Conservation (phyloP, 2,113 vertebrate species). For the Platycercus adscitus region DNA sequence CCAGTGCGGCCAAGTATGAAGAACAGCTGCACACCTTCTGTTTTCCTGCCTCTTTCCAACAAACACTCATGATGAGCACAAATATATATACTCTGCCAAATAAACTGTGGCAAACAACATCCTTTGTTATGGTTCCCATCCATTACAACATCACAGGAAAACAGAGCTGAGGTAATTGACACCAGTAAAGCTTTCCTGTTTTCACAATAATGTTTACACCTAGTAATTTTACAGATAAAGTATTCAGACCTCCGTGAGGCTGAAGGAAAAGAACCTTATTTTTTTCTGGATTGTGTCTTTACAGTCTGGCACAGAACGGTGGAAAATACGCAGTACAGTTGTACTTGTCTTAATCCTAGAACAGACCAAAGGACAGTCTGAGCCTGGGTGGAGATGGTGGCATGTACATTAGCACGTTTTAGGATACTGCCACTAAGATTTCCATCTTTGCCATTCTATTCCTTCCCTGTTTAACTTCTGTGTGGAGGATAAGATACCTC, state of each 20-base stretch:
- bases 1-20: neutral
- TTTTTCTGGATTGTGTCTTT: neutral
- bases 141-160: neutral
- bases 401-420: rapidly evolving
- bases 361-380: neutral
- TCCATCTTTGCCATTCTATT: neutral
- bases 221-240: neutral
- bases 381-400: neutral
- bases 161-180: neutral
- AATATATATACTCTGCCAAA: neutral
- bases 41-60: neutral
- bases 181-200: neutral
- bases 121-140: neutral
- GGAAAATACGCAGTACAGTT: neutral
- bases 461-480: neutral
- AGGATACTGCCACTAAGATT: neutral
- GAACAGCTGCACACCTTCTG: neutral
- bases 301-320: neutral
- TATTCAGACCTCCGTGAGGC: neutral
- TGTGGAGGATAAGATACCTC: neutral
- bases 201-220: neutral
- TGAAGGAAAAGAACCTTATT: neutral
- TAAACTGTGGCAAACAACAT: neutral
- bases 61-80: neutral
- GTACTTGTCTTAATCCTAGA: neutral